phyloP scores from a whole-genome alignment of 2,113 vertebrate genomes.

The Ptychochromis oligacanthus region DNA sequence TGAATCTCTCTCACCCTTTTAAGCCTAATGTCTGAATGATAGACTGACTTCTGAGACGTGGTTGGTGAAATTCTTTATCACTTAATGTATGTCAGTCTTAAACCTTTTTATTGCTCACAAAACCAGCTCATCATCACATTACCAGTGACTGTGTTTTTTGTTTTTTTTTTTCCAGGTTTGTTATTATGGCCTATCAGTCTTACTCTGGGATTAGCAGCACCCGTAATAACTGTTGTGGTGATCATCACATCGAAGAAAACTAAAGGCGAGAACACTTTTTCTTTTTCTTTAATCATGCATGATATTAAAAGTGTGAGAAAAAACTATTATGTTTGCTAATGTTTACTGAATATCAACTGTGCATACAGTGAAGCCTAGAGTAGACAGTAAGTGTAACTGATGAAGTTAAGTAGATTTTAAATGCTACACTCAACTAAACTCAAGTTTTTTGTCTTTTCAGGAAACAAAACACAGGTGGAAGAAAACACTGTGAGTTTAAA shows the following conservation, averaged over 20 bases:
- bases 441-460: background rate
- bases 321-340: too few species aligned
- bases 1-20: background rate
- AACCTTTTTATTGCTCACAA: background rate
- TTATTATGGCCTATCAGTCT: background rate
- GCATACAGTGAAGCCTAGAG: too few species aligned
- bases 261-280: fast-evolving
- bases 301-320: too few species aligned
- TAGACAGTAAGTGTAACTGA: background rate
- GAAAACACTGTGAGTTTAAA: background rate
- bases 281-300: too few species aligned
- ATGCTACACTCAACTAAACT: background rate
- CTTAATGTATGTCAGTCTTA: background rate
- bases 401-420: background rate
- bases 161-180: background rate
- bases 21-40: background rate
- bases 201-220: background rate
- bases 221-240: background rate
- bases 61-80: background rate
- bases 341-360: too few species aligned
- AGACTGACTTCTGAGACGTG: background rate
- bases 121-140: background rate
- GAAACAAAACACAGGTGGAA: background rate
- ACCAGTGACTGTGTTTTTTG: background rate
- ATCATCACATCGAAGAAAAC: background rate